Evolutionary conservation across 2,888 invertebrate species (phyloP).

Genomic region (Maniola hyperantus): DNA sequence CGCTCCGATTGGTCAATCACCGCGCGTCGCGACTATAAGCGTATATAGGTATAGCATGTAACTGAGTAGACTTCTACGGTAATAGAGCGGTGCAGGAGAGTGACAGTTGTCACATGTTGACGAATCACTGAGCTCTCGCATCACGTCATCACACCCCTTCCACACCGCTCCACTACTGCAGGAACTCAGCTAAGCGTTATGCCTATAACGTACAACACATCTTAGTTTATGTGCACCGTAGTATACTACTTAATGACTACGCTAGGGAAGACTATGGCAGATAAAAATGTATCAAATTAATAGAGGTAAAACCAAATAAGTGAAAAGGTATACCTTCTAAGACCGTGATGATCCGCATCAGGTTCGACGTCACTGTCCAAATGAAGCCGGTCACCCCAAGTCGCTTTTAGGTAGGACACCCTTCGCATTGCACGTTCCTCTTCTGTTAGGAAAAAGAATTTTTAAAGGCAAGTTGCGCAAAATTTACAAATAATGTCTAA

Average conservation of each 20-base stretch:
- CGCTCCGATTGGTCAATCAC: no score
- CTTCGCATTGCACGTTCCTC: conserved; percentile 94
- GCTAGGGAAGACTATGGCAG: conserved; percentile 24
- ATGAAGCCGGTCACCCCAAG: conserved; percentile 90
- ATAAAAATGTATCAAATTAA: conserved; percentile 25
- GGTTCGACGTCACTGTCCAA: conserved; percentile 86
- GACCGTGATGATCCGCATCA: conserved; percentile 83
- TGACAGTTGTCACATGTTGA: no score
- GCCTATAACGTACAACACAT: no score
- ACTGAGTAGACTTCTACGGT: no score
- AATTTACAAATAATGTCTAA: no score
- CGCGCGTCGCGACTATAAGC: no score
- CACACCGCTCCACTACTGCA: no score
- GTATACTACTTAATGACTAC: background rate
- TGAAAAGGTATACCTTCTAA: conserved; percentile 84
- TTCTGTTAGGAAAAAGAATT: conserved; percentile 78
- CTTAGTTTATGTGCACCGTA: background rate
- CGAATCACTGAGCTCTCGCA: no score
- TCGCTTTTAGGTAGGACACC: conserved; percentile 97
- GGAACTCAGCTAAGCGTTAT: no score
- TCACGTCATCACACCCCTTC: no score
- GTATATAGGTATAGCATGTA: no score
- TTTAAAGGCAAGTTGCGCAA: background rate
- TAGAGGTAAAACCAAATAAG: background rate
- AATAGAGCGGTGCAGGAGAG: no score